A percentile compares a stretch with the other conserved stretches of the same genome.
phyloP scores from a whole-genome alignment of 1,140 invertebrate species.

The Diuraphis noxia region DNA sequence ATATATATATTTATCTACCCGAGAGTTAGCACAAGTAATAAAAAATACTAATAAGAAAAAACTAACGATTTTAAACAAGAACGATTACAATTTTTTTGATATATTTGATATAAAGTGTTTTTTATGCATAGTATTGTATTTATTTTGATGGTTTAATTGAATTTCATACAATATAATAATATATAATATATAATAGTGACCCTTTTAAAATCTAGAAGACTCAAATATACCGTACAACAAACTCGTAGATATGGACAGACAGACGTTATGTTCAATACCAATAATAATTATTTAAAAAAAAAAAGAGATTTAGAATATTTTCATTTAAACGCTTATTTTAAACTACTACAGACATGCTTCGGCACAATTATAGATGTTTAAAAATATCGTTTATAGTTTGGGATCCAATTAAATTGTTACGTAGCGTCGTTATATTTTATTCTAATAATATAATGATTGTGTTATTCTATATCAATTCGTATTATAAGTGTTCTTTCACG shows the following conservation, averaged over 20 bases:
- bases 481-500: neutral
- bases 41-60: constrained; percentile 49
- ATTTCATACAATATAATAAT: constrained; percentile 19
- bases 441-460: constrained; percentile 27
- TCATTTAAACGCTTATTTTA: constrained; percentile 36
- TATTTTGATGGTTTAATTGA: constrained; percentile 40
- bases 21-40: constrained; percentile 44
- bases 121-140: constrained; percentile 20
- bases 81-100: constrained; percentile 19
- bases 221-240: constrained; percentile 15
- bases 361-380: neutral
- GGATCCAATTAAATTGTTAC: neutral
- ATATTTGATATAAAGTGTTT: constrained; percentile 35
- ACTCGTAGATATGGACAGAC: constrained; percentile 39
- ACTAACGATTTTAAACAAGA: constrained; percentile 40
- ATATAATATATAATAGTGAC: constrained; percentile 18
- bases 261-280: constrained; percentile 22
- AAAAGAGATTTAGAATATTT: constrained; percentile 41
- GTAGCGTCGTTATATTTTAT: neutral
- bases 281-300: neutral
- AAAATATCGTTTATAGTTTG: neutral
- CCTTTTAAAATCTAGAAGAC: constrained; percentile 4
- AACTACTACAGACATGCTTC: neutral
- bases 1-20: neutral
- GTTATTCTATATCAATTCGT: constrained; percentile 6